Conservation (phyloP, 2,888 invertebrate species). For the Podotricha telesiphe region DNA sequence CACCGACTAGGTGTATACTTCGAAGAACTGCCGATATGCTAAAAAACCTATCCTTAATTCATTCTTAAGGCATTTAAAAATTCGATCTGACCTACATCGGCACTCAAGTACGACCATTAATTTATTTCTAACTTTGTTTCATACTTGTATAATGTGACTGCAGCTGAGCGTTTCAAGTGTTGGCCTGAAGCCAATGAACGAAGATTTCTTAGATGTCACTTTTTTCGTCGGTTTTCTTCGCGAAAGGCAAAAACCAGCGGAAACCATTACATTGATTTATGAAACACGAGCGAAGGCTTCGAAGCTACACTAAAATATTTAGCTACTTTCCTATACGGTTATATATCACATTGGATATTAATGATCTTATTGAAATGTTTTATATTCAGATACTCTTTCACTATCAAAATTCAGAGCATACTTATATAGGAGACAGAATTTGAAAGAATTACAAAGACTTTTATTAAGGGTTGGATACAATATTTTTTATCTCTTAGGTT, state of each 20-base stretch:
- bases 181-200: slow-evolving; percentile 66
- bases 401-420: neutral
- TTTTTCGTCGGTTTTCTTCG: slow-evolving; percentile 58
- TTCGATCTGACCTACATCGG: slow-evolving; percentile 34
- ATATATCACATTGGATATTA: slow-evolving; percentile 25
- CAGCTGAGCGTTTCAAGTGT: slow-evolving; percentile 56
- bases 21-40: neutral
- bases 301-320: slow-evolving; percentile 40
- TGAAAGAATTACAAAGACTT: neutral
- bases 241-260: slow-evolving; percentile 62
- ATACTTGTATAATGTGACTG: slow-evolving; percentile 46
- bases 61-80: neutral
- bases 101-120: slow-evolving; percentile 38
- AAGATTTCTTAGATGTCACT: slow-evolving; percentile 63
- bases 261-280: slow-evolving; percentile 80
- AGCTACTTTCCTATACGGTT: slow-evolving; percentile 29
- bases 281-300: slow-evolving; percentile 45
- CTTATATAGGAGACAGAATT: neutral
- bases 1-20: neutral
- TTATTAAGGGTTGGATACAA: neutral
- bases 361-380: slow-evolving; percentile 18
- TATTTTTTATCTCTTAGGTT: neutral
- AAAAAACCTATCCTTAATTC: slow-evolving; percentile 2
- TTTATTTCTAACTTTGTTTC: slow-evolving; percentile 44
- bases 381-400: slow-evolving; percentile 12